Evolutionary conservation across 2,888 invertebrate genomes (phyloP), one percentile per base, ranked within the genome.

Genomic region (Mesorhabditis sp.): DNA sequence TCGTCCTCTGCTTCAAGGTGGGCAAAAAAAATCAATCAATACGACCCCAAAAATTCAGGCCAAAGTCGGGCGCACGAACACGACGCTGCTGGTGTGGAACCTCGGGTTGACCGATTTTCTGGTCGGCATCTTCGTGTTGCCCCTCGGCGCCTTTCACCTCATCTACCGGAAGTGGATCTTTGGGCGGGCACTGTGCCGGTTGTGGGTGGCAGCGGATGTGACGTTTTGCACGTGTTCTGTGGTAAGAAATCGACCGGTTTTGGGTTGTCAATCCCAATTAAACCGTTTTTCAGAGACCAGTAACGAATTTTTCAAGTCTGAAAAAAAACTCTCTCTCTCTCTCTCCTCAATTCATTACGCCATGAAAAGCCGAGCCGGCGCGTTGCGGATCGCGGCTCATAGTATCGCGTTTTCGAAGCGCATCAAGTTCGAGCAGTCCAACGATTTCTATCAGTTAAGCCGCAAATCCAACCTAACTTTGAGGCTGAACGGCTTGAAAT

Each of bases 181-280:
- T 74, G 89, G 89, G 0, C 83, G 88, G 13, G 86, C 86, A 44
- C 85, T 90, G 50, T 90, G 90, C 76, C 88, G 89, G 78, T 86
- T 89, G 71, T 90, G 89, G 90, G 87, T 90, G 58, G 88, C 88
- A 4, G 87, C 88, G 15, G 90, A 90, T 82, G 90, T 90, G 82
- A 89, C 88, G 3, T 90, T 90, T 69, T 88, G 88, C 79, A 90
- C 90, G 1, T 89, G 90, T 6, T 89, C 89, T 67, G 90, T 90
- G 71, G 87, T 84, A 45, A 77, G 76, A 2, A 2, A 28, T 28
- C 1, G 1, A 28, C 28, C 28, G 2, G 28, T 67, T 45, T 13
- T 10, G 4, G 6, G 7, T 63, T 63, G 7, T 7, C 28, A n/a
- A 7, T 50, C 50, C 13, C 50, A n/a, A n/a, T 28, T 28, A 1